These are phyloP conservation scores for Caradrina clavipalpis DNA, from an alignment of 2,888 invertebrate species.

Conservation along the genomic window DNA sequence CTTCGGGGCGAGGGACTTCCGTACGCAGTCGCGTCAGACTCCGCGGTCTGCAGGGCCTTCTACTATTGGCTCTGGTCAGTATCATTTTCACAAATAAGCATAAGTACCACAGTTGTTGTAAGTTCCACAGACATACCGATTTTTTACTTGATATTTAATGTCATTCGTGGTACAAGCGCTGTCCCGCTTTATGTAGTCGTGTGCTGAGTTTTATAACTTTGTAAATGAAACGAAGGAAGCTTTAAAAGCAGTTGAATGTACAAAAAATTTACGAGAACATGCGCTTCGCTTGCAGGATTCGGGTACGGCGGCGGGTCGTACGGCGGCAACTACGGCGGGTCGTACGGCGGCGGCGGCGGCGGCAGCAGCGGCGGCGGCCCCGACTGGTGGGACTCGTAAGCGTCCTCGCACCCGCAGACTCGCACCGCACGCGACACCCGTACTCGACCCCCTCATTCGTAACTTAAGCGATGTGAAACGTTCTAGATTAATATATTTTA, in stretches of 20 bases:
- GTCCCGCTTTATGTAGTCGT: too few relatives aligned
- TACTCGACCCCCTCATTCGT: constrained; percentile 63
- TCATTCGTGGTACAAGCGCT: too few relatives aligned
- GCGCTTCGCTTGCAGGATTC: constrained; percentile 72
- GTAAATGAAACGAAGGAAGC: too few relatives aligned
- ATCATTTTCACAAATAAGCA: not conserved
- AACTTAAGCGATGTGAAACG: constrained; percentile 73
- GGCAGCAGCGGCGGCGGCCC: constrained; percentile 86
- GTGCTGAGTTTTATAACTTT: too few relatives aligned
- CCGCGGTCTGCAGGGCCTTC: constrained; percentile 84
- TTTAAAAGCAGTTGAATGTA: too few relatives aligned
- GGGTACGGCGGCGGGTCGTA: constrained; percentile 85
- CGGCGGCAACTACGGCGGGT: constrained; percentile 87
- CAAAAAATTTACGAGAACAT: too few relatives aligned
- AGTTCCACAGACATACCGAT: too few relatives aligned
- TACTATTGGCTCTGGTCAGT: constrained; percentile 78
- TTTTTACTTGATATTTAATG: too few relatives aligned
- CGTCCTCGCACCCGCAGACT: constrained; percentile 60
- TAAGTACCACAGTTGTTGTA: too few relatives aligned
- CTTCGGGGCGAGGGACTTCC: constrained; percentile 88
- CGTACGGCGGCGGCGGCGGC: constrained; percentile 87
- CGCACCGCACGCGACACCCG: constrained; percentile 64
- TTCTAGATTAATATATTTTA: constrained; percentile 73
- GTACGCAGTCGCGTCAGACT: constrained; percentile 83
- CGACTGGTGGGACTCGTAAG: constrained; percentile 89